Evolutionary conservation across 1,140 invertebrate species (phyloP).

Genomic region (Coboldia fuscipes): DNA sequence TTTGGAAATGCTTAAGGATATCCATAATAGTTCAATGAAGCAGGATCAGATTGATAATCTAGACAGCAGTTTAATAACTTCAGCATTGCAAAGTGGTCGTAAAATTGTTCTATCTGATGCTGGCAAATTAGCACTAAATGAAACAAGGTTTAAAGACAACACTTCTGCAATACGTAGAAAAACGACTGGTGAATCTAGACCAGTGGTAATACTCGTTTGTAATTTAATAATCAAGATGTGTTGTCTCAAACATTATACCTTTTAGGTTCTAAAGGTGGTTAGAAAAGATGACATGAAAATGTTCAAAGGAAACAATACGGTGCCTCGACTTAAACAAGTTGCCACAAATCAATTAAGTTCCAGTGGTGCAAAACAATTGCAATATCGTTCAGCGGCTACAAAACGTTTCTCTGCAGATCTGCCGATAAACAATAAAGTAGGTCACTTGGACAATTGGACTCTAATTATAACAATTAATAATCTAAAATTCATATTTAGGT

Average conservation of each 20-base stretch:
- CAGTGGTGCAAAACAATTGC: no score
- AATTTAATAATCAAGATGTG: neutral
- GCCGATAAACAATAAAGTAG: no score
- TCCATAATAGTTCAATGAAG: conserved; percentile 61
- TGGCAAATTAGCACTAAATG: conserved; percentile 49
- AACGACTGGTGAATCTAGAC: neutral
- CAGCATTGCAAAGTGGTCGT: conserved; percentile 58
- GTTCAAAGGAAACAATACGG: neutral
- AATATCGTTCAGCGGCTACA: no score
- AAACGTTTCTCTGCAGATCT: no score
- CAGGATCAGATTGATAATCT: conserved; percentile 46
- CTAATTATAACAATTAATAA: conserved; percentile 6
- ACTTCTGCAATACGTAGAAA: neutral
- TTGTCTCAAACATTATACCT: neutral
- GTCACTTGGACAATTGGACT: conserved; percentile 4
- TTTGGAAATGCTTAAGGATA: conserved; percentile 47
- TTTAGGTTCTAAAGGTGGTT: neutral
- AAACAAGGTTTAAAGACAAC: conserved; percentile 8
- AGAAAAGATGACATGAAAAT: neutral
- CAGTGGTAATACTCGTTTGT: neutral
- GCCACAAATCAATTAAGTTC: no score
- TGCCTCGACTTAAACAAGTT: no score
- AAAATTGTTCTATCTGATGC: conserved; percentile 57
- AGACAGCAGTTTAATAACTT: conserved; percentile 30
- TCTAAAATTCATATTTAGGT: neutral